Percentiles rank a stretch among this genome's conserved stretches.
phyloP scores from a whole-genome alignment of 2,113 vertebrate genomes.

The Lathamus discolor region DNA sequence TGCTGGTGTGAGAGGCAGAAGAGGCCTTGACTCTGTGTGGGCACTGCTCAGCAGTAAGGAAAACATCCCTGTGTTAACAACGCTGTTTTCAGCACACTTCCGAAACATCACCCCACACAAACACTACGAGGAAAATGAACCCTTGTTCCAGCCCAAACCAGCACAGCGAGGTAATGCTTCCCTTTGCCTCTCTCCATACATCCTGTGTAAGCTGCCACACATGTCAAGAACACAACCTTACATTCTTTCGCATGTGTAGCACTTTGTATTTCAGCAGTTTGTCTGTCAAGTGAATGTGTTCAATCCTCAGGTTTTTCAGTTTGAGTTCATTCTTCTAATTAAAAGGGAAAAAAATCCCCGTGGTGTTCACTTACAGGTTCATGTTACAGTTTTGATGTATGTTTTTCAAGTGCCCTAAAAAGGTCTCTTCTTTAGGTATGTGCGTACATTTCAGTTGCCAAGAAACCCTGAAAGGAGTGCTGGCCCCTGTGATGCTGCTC shows the following conservation, averaged over 20 bases:
- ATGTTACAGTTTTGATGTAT: accelerated
- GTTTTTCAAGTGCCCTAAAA: not conserved
- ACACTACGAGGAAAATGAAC: not conserved
- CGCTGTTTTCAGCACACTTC: not conserved
- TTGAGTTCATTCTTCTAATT: not conserved
- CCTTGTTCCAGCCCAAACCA: not conserved
- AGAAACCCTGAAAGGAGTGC: not conserved
- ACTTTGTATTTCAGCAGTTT: not conserved
- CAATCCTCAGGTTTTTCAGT: not conserved
- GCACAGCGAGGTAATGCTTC: not conserved
- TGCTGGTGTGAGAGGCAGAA: not conserved
- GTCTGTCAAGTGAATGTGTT: not conserved
- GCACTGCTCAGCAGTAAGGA: not conserved
- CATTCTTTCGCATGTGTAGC: not conserved
- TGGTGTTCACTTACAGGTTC: not conserved
- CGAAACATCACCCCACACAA: not conserved
- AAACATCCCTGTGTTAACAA: not conserved
- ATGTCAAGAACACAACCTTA: not conserved
- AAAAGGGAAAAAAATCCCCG: not conserved
- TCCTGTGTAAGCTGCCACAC: not conserved
- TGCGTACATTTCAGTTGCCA: not conserved
- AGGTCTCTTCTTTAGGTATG: not conserved
- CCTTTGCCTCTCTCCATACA: not conserved
- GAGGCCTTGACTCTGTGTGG: not conserved
- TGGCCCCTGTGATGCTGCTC: not conserved